Percentiles rank a stretch among this genome's conserved stretches.
These are phyloP conservation scores for Heliconius aoede DNA, from an alignment of 2,888 invertebrate genomes.

Conservation along the genomic window DNA sequence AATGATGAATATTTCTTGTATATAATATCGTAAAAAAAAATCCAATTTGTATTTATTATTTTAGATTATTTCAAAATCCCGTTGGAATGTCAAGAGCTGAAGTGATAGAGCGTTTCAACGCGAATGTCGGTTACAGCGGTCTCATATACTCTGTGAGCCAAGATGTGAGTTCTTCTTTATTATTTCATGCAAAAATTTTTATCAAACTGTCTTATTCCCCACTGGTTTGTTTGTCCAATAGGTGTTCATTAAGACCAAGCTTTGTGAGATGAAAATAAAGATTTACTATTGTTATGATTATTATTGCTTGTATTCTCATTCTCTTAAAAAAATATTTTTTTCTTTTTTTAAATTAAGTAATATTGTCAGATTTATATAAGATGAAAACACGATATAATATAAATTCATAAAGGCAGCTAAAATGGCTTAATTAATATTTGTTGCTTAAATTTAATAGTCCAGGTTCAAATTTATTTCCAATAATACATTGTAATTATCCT, in stretches of 20 bases:
- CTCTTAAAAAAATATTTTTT: too few species aligned
- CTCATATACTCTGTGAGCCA: constrained; percentile 97
- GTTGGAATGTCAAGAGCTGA: constrained; percentile 85
- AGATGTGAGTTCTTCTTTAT: constrained; percentile 88
- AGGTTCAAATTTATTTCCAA: too few species aligned
- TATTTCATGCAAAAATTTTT: not conserved
- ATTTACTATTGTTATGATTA: too few species aligned
- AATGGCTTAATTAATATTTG: not conserved
- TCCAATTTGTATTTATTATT: constrained; percentile 25
- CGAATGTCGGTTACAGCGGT: constrained; percentile 98
- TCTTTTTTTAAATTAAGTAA: not conserved
- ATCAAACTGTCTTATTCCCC: constrained; percentile 11
- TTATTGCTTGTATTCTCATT: too few species aligned
- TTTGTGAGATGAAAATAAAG: too few species aligned
- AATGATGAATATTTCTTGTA: too few species aligned
- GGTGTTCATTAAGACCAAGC: too few species aligned
- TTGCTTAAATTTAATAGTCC: too few species aligned
- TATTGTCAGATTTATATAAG: not conserved
- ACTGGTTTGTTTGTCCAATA: too few species aligned
- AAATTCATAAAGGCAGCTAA: not conserved
- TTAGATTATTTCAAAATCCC: constrained; percentile 84
- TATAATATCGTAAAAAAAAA: too few species aligned
- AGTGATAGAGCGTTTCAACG: constrained; percentile 96
- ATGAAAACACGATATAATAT: not conserved
- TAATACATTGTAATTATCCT: too few species aligned